Evolutionary conservation across 2,888 invertebrate species (phyloP), one percentile per base, ranked within the genome.

Genomic region (Eilema griseolum): DNA sequence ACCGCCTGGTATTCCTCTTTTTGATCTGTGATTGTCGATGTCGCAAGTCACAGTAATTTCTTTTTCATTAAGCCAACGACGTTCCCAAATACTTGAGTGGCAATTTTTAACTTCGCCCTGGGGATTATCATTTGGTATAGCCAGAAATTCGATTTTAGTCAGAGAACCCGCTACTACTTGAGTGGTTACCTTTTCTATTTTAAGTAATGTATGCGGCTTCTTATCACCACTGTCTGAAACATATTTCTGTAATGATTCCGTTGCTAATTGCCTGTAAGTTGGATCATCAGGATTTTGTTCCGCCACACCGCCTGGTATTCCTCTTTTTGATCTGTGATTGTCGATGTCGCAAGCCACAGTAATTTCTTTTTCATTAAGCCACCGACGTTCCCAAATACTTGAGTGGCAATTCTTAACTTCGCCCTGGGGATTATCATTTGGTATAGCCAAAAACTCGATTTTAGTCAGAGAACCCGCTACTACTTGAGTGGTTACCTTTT

Each of bases 301-400:
- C 10, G 12, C 56, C 37, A 26, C 14, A 12, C 78, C 84, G 20
- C 82, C 86, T 41, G 28, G 23, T 76, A 26, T 56, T 67, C 28
- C 8, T 78, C 81, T 72, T 83, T 80, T 73, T 86, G 85, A 24
- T 73, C 79, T 72, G 77, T 84, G 10, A 41, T 26, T 3, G 3
- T 3, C 1, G 24, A 23, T 8, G 7, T 24, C 37, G 11, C 61
- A 61, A 0, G 61, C n/a, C 14, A 61, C 37, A 24, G 33, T 16
- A n/a, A 61, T n/a, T 61, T 61, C 23, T 16, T 23, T 61, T 37
- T 61, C 37, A 16, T 24, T 24, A 10, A 8, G 37, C 61, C 61
- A 23, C 7, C 23, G 28, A n/a, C 24, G 37, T 16, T 61, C 61
- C 61, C 61, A 61, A 23, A 61, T 61, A 8, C n/a, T 8, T 8